These are phyloP conservation scores for Lutraria lutraria DNA, from an alignment of 2,888 invertebrate species.

Conservation along the genomic window DNA sequence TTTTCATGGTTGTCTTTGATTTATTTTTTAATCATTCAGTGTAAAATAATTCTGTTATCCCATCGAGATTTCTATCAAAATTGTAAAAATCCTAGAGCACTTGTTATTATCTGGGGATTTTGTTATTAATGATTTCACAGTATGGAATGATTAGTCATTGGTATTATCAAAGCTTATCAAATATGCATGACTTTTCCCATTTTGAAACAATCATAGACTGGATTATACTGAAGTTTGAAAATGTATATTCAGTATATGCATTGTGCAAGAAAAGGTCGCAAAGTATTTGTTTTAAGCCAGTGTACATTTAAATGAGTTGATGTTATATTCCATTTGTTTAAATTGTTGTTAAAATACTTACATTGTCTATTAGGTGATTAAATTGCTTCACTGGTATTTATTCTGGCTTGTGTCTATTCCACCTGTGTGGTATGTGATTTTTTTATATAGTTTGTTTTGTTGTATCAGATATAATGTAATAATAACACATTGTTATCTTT, in stretches of 20 bases:
- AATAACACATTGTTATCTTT: neutral
- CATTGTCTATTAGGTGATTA: neutral
- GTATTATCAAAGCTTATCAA: neutral
- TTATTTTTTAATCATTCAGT: neutral
- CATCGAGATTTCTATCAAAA: neutral
- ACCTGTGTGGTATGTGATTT: no score
- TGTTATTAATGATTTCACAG: neutral
- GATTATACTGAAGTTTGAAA: neutral
- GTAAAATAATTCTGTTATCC: neutral
- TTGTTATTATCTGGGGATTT: neutral
- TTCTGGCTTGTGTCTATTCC: no score
- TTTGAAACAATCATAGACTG: neutral
- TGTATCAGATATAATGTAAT: no score
- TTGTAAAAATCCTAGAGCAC: neutral
- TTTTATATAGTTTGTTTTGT: no score
- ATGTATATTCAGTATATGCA: slow-evolving; percentile 6
- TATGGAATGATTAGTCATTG: neutral
- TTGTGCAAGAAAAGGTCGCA: neutral
- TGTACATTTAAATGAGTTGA: neutral
- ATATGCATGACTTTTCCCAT: slow-evolving; percentile 6
- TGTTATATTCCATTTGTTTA: neutral
- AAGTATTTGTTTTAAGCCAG: neutral
- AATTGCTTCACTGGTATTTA: neutral
- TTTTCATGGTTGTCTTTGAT: neutral
- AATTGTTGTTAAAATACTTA: neutral